phyloP scores from a whole-genome alignment of 2,797 vertebrate species.

The Mus caroli region DNA sequence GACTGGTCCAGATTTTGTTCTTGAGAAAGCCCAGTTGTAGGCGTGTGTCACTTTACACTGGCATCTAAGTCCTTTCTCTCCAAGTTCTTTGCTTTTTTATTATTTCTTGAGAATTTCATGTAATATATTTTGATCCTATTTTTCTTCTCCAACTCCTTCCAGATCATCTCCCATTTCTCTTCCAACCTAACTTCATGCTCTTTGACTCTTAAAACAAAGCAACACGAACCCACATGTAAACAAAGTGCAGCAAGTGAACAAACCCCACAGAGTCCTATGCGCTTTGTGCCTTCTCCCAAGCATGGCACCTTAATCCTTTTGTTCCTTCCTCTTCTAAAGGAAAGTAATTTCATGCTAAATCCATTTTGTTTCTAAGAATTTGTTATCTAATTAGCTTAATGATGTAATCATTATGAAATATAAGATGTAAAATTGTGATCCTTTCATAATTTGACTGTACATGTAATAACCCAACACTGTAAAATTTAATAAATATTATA shows the following conservation, averaged over 20 bases:
- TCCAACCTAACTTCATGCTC: background rate
- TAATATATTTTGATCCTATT: background rate
- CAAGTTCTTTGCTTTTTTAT: background rate
- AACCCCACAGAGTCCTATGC: background rate
- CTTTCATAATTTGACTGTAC: constrained; percentile 38
- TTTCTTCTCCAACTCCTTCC: background rate
- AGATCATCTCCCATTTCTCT: background rate
- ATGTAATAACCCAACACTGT: constrained; percentile 24
- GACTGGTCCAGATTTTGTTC: background rate
- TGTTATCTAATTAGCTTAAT: constrained; percentile 52
- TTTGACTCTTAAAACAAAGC: background rate
- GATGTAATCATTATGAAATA: constrained; percentile 21
- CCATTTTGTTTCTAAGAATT: constrained; percentile 57
- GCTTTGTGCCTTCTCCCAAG: background rate
- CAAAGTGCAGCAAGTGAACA: background rate
- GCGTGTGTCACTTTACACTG: background rate
- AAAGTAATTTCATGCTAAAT: constrained; percentile 56
- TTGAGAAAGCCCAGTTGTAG: background rate
- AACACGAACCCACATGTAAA: background rate
- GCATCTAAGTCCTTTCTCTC: background rate
- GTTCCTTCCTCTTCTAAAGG: constrained; percentile 22
- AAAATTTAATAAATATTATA: background rate
- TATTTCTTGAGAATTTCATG: background rate
- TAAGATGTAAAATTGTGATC: constrained; percentile 22
- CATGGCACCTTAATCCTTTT: background rate